Conservation (phyloP, 2,113 vertebrate species). For the Ginglymostoma cirratum region DNA sequence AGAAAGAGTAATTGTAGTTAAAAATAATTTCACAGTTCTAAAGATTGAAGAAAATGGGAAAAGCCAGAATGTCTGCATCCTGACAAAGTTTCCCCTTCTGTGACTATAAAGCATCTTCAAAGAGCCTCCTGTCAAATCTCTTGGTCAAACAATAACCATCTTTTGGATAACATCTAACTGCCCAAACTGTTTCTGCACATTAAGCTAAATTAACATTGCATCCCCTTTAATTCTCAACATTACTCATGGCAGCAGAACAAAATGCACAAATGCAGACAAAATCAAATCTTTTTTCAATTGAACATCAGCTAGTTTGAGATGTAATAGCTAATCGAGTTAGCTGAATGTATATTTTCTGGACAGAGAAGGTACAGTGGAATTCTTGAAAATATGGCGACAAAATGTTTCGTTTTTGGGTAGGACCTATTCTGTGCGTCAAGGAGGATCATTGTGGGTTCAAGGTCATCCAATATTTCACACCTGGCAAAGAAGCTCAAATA, state of each 20-base stretch:
- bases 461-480: background rate
- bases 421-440: background rate
- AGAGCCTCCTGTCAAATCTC: background rate
- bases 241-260: background rate
- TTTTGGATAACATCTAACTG: background rate
- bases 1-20: background rate
- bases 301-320: background rate
- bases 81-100: background rate
- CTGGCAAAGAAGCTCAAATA: background rate
- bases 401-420: background rate
- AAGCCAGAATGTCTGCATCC: background rate
- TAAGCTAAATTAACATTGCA: background rate
- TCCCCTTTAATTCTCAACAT: background rate
- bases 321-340: background rate
- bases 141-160: background rate
- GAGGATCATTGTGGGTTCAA: background rate
- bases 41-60: background rate
- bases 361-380: background rate
- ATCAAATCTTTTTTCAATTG: background rate
- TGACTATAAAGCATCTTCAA: background rate
- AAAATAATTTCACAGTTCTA: background rate
- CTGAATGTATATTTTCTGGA: background rate
- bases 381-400: background rate
- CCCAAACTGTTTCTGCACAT: background rate
- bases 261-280: background rate